A percentile compares a stretch with the other conserved stretches of the same genome.
phyloP scores from a whole-genome alignment of 2,888 invertebrate species.

The Stenurella melanura region DNA sequence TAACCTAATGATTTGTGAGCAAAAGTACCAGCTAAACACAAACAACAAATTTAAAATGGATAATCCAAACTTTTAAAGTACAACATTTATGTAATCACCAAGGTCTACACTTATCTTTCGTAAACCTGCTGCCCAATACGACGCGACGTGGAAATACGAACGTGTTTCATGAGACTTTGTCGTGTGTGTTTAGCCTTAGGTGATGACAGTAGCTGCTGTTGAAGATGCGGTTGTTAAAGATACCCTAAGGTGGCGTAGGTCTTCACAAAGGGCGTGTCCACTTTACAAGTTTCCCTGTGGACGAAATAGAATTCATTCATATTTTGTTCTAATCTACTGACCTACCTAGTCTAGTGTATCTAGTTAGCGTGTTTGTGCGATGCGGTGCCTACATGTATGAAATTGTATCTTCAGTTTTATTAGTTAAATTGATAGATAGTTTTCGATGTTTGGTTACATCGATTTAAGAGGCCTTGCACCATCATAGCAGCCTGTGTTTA shows the following conservation, averaged over 20 bases:
- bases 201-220: conserved; percentile 37
- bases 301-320: conserved; percentile 66
- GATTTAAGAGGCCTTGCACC: no score
- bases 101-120: background rate
- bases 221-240: conserved; percentile 79
- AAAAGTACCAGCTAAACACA: conserved; percentile 49
- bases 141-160: background rate
- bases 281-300: conserved; percentile 89
- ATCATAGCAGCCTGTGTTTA: no score
- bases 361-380: conserved; percentile 29
- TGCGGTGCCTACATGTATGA: conserved; percentile 44
- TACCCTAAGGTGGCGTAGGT: conserved; percentile 95
- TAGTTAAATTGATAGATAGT: background rate
- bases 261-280: conserved; percentile 94
- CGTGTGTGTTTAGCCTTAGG: conserved; percentile 34
- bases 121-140: background rate
- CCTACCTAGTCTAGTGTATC: background rate
- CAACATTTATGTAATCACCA: background rate
- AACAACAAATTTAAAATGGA: conserved; percentile 48
- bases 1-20: conserved; percentile 49
- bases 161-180: conserved; percentile 10
- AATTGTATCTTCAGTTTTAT: conserved; percentile 26
- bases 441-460: background rate
- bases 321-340: conserved; percentile 18
- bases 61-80: conserved; percentile 32